These are phyloP conservation scores for Eriosoma lanigerum DNA, from an alignment of 1,140 invertebrate species.

Conservation along the genomic window DNA sequence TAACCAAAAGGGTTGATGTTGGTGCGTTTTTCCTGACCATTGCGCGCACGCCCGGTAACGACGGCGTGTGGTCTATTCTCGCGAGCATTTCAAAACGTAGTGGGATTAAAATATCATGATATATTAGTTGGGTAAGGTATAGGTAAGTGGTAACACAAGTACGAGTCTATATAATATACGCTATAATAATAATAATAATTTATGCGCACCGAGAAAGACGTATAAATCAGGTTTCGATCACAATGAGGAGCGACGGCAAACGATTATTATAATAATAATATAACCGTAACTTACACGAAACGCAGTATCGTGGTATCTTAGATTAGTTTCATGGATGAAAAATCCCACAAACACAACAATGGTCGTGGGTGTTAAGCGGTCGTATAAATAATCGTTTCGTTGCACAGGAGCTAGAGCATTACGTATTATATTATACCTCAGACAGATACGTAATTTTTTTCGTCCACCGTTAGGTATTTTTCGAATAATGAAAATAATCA, in stretches of 20 bases:
- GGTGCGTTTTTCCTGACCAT: constrained; percentile 42
- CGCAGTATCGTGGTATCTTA: not conserved
- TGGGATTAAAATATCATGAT: not conserved
- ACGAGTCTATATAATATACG: not conserved
- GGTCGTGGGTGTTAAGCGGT: constrained; percentile 40
- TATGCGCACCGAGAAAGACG: too few species aligned
- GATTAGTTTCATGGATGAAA: constrained; percentile 13
- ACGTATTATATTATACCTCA: too few species aligned
- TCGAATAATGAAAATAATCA: not conserved
- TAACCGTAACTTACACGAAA: not conserved
- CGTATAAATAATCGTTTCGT: not conserved
- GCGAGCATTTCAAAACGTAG: constrained; percentile 20
- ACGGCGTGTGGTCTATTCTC: not conserved
- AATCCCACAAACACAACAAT: not conserved
- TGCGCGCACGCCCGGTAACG: not conserved
- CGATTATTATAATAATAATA: not conserved
- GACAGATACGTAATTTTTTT: not conserved
- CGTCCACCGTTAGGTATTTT: not conserved
- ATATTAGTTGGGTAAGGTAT: too few species aligned
- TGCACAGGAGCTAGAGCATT: constrained; percentile 36
- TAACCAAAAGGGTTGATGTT: constrained; percentile 17
- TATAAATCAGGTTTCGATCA: too few species aligned
- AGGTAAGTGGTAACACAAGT: too few species aligned
- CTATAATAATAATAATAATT: not conserved
- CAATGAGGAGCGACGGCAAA: not conserved